Conservation (phyloP, 2,113 vertebrate genomes). For the Tetraodon nigroviridis region DNA sequence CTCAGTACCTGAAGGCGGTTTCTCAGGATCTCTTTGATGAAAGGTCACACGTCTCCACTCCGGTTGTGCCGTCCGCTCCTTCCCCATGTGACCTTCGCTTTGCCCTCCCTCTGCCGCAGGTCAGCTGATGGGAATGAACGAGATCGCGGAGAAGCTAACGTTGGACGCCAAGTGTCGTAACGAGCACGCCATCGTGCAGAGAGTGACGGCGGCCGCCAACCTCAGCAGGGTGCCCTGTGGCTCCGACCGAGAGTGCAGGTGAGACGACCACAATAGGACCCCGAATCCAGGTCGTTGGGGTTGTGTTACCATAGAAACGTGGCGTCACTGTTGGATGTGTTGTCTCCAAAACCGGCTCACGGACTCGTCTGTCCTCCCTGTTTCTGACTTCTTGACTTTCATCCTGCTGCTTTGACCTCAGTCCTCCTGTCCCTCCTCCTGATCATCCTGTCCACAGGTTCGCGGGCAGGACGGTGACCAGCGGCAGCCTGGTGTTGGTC, state of each 20-base stretch:
- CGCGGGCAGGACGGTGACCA: constrained; percentile 86
- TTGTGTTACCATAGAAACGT: too few relatives aligned
- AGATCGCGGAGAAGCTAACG: constrained; percentile 87
- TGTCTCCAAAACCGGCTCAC: background rate
- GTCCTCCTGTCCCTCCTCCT: constrained; percentile 65
- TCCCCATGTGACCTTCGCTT: constrained; percentile 5
- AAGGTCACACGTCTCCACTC: too few relatives aligned
- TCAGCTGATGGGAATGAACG: constrained; percentile 96
- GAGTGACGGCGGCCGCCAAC: constrained; percentile 82
- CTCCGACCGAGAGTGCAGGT: constrained; percentile 90
- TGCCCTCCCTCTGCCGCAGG: constrained; percentile 67
- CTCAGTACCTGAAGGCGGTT: too few relatives aligned
- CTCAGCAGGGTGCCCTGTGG: constrained; percentile 92
- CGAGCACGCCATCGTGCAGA: constrained; percentile 86
- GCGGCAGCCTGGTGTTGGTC: constrained; percentile 86
- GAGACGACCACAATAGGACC: constrained; percentile 6
- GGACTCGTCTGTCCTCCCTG: constrained; percentile 10
- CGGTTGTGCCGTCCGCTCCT: too few relatives aligned
- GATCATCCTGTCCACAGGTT: constrained; percentile 77
- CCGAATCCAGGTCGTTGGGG: too few relatives aligned
- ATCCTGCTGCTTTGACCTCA: constrained; percentile 64
- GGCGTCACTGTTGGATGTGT: too few relatives aligned
- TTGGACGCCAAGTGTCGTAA: constrained; percentile 77
- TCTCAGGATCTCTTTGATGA: too few relatives aligned
- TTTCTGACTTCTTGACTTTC: constrained; percentile 53